Base-by-base conservation (phyloP, 2,113 vertebrate species). In the Scalopus aquaticus region DNA sequence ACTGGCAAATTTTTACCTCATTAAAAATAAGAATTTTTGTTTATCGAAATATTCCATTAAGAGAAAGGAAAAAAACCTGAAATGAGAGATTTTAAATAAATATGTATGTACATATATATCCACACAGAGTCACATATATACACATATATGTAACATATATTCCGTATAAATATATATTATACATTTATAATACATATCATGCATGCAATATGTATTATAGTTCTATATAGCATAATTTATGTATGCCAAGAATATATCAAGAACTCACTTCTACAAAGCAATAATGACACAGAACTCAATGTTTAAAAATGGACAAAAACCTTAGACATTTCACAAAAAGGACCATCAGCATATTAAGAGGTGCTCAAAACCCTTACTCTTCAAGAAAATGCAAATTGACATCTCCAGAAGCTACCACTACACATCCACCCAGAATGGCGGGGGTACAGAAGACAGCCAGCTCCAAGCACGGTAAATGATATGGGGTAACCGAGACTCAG, bases 11-110 rank as follows among this genome's bases (percentile, higher is more conserved):
- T 56, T 67, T 22, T 26, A 85, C 58, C 60, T 74, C 42, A 42
- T 42, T 85, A 70, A 81, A 85, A 89, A 72, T 49, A 58, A 80
- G 65, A 74, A 49, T 26, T 24, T 74, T 80, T 80, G 15, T 32
- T 46, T 58, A 37, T 37, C 32, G 10, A 56, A 88, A 67, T 19
- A 88, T 72, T 73, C 65, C 54, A 67, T 6, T 42, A 32, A 67
- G 54, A 69, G 35, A 73, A 69, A 58, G 44, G 35, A 46, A 95
- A 86, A 86, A 62, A 64, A 88, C 62, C 35, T 56, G 54, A 90
- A 72, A 82, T 69, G 10, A 26, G 35, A 54, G 35, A 58, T 77
- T 83, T 0, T 37, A 46, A 51, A 15, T 72, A 54, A 32, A 60
- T 24, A 44, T 67, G 37, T 37, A 70, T 39, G 7, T 79, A 28